A percentile compares a stretch with the other conserved stretches of the same genome.
Conservation (phyloP, 2,888 invertebrate species). For the Bimastos eiseni region DNA sequence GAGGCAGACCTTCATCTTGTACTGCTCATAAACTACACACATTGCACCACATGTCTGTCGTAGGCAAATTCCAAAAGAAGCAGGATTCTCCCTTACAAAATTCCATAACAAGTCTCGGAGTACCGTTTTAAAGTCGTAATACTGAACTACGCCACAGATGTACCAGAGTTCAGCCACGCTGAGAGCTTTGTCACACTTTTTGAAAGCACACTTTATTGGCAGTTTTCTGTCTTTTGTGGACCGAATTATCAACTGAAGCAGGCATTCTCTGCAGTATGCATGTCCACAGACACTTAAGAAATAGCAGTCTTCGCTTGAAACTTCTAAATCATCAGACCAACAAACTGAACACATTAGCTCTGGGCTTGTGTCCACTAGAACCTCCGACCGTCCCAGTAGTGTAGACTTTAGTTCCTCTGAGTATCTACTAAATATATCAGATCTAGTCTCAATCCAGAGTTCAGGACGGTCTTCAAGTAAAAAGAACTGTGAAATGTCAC, state of each 20-base stretch:
- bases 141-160: not conserved
- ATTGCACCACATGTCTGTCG: not conserved
- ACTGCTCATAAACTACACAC: not conserved
- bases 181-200: constrained; percentile 5
- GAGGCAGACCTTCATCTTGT: not conserved
- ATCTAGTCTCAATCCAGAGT: not conserved
- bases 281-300: constrained; percentile 10
- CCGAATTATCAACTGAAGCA: not conserved
- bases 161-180: not conserved
- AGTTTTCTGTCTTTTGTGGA: not conserved
- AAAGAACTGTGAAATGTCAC: not conserved
- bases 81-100: not conserved
- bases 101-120: not conserved
- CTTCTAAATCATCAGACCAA: not conserved
- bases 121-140: not conserved
- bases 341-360: not conserved
- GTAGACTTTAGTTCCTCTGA: not conserved
- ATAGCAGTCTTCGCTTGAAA: not conserved
- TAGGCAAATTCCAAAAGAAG: not conserved
- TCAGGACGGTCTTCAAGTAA: not conserved
- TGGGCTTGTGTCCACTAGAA: not conserved
- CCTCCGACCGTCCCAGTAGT: not conserved
- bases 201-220: not conserved
- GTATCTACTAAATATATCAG: not conserved
- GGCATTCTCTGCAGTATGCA: not conserved